Base-by-base conservation (phyloP, 2,888 invertebrate species). In the Galeruca laticollis region DNA sequence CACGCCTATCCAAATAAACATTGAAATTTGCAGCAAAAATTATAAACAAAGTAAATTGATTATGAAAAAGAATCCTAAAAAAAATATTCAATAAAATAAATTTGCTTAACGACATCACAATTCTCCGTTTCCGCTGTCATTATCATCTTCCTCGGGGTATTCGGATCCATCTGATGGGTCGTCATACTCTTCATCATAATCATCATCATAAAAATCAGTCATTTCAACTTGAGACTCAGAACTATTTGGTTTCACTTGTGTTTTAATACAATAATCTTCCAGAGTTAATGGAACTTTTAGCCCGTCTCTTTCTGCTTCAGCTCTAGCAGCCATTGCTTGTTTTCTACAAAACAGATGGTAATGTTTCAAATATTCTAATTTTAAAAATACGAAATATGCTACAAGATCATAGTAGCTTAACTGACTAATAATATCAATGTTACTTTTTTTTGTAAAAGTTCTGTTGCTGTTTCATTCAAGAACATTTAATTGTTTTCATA, bases 181-280 rank as follows among this genome's bases (percentile, higher is more conserved):
- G 80, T 82, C 79, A 66, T 79, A 78, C 76, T 90, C 90, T 78
- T 95, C 89, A 83, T 96, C 96, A 84, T 97, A 97, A 83, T 97
- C 97, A 84, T 96, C 96, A 82, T 97, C 96, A 87, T 97, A 97
- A 87, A 97, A 97, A 86, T 98, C 98, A 77, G 96, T 95, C 91
- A 96, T 94, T 85, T 98, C 98, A 78, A 90, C 90, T 85, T 90
- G 89, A 56, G 88, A 91, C 82, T 92, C 92, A 76, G 94, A 93
- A 81, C 95, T 93, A 78, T 92, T 90, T 11, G 95, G 93, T 87
- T 95, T 95, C 77, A 95, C 94, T 86, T 93, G 93, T 56, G 96
- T 94, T 86, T 96, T 96, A 83, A 99, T 95, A 87, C 98, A 98
- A 87, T 99, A 99, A 86, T 99, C 99, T 88, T 99, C 99, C 83